Conservation (phyloP, 1,140 invertebrate species). For the Heliconius himera region DNA sequence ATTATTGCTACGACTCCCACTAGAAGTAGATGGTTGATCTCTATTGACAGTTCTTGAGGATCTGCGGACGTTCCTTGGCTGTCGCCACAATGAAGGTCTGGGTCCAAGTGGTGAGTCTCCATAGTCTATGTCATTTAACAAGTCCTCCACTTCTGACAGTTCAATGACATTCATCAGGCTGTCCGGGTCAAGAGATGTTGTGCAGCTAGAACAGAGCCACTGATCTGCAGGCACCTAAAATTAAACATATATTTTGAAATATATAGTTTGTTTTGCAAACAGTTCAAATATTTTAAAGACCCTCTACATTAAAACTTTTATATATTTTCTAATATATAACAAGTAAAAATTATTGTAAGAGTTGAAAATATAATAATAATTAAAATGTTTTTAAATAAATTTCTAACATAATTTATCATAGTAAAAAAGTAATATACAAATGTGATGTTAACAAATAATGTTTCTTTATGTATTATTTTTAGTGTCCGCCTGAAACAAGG, state of each 20-base stretch:
- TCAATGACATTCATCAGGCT: slow-evolving; percentile 72
- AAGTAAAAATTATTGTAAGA: no score
- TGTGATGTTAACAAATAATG: no score
- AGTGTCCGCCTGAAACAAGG: no score
- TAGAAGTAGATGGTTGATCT: slow-evolving; percentile 82
- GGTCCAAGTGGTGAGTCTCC: slow-evolving; percentile 64
- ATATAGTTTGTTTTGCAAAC: not conserved
- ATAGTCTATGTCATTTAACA: slow-evolving; percentile 71
- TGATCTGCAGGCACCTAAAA: slow-evolving; percentile 83
- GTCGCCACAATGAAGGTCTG: slow-evolving; percentile 43
- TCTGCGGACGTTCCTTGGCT: slow-evolving; percentile 47
- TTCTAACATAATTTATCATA: no score
- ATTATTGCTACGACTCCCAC: slow-evolving; percentile 59
- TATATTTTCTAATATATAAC: no score
- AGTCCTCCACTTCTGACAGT: slow-evolving; percentile 74
- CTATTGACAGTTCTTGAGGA: slow-evolving; percentile 42
- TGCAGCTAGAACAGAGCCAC: slow-evolving; percentile 94
- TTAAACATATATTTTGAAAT: not conserved
- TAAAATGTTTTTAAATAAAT: no score
- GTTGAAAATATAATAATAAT: no score
- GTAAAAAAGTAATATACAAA: no score
- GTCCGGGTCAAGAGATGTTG: slow-evolving; percentile 3
- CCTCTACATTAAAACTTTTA: no score
- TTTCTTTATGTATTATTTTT: no score
- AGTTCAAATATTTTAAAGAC: no score